These are phyloP conservation scores for Agapornis canus DNA, from an alignment of 2,797 vertebrate species.

Conservation along the genomic window DNA sequence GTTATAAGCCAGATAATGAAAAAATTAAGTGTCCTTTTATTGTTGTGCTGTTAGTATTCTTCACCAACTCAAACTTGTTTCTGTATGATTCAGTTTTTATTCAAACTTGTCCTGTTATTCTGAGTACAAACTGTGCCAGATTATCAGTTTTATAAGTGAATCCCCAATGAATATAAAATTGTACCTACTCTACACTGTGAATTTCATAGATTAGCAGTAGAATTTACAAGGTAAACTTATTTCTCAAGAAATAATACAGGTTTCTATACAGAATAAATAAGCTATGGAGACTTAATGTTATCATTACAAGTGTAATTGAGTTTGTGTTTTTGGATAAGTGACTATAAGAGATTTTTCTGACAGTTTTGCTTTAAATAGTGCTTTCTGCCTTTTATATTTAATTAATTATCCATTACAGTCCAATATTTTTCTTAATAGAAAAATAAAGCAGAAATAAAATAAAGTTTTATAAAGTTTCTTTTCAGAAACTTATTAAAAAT, in stretches of 20 bases:
- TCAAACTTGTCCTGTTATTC: neutral
- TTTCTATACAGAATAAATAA: slow-evolving; percentile 8
- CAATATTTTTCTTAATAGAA: neutral
- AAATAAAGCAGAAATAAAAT: neutral
- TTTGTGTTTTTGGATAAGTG: neutral
- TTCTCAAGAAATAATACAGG: neutral
- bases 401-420: neutral
- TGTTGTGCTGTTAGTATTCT: neutral
- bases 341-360: neutral
- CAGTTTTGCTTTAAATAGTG: neutral
- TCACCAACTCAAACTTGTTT: neutral
- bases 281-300: slow-evolving; percentile 17
- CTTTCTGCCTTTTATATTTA: neutral
- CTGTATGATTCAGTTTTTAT: neutral
- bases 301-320: neutral
- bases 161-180: neutral
- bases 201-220: slow-evolving; percentile 42
- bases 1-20: neutral
- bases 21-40: neutral
- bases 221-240: slow-evolving; percentile 27
- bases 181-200: neutral
- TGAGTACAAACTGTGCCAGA: slow-evolving; percentile 30
- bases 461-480: no score
- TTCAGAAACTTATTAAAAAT: neutral
- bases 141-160: slow-evolving; percentile 40